phyloP scores from a whole-genome alignment of 2,797 vertebrate genomes.

The Pipistrellus kuhlii region DNA sequence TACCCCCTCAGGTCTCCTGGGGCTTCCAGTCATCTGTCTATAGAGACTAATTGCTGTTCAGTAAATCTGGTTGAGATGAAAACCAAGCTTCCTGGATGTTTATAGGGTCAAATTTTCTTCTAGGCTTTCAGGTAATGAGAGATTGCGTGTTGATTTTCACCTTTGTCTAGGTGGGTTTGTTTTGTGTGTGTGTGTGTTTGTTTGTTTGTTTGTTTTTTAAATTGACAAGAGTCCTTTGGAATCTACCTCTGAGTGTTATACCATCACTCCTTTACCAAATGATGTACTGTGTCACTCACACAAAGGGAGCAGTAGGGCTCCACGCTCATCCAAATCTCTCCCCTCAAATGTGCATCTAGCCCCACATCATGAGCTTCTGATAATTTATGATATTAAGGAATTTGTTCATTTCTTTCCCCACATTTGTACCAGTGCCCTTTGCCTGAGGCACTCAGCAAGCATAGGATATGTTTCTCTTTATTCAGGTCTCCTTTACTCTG shows the following conservation, averaged over 20 bases:
- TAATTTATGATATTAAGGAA: slow-evolving; percentile 9
- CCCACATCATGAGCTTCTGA: not conserved
- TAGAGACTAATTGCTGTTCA: not conserved
- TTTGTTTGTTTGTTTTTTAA: too few relatives aligned
- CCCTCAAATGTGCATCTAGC: not conserved
- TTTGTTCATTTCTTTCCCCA: not conserved
- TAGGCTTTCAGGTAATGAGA: slow-evolving; percentile 39
- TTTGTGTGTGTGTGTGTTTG: not conserved
- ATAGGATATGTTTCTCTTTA: not conserved
- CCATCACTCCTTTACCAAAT: not conserved
- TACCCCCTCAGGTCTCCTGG: not conserved
- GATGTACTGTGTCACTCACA: not conserved
- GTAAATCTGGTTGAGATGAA: slow-evolving; percentile 44
- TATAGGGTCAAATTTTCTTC: slow-evolving; percentile 50
- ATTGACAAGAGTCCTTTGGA: not conserved
- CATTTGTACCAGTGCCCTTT: not conserved
- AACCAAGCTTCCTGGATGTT: slow-evolving; percentile 39
- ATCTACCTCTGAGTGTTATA: slow-evolving; percentile 19
- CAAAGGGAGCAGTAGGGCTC: not conserved
- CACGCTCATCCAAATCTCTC: not conserved
- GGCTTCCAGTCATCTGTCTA: not conserved
- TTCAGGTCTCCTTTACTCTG: not conserved
- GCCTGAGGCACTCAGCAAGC: not conserved
- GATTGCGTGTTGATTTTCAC: not conserved
- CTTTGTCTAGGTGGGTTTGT: not conserved